phyloP scores from a whole-genome alignment of 2,113 vertebrate species.

The Anoplopoma fimbria region DNA sequence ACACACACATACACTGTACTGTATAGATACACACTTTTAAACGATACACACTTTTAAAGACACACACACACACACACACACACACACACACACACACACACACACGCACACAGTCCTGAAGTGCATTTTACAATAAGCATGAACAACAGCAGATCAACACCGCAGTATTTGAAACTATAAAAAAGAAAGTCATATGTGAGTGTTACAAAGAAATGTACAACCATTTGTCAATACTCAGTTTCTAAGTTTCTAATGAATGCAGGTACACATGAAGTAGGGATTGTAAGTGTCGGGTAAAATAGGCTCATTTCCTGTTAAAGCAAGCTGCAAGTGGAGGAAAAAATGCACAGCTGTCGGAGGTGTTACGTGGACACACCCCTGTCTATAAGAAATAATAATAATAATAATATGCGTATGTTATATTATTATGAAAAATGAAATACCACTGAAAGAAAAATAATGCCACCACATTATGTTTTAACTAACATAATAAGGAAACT shows the following conservation, averaged over 20 bases:
- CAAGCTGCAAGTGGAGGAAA: neutral
- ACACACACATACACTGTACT: slow-evolving; percentile 10
- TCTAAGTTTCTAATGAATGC: neutral
- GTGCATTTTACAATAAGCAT: neutral
- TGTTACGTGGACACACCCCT: neutral
- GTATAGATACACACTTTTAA: neutral
- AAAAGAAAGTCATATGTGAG: neutral
- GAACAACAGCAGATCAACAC: neutral
- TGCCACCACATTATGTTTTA: neutral
- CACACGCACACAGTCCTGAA: neutral
- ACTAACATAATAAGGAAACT: neutral
- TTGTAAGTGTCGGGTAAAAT: neutral
- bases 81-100: neutral
- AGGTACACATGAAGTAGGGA: neutral
- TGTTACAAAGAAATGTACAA: neutral
- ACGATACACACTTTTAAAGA: neutral
- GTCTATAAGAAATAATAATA: neutral
- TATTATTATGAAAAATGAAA: neutral
- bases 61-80: neutral
- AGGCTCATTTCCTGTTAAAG: slow-evolving; percentile 3
- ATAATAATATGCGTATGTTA: too few species aligned
- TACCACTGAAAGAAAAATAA: neutral
- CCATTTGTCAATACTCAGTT: neutral
- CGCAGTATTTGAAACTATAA: neutral
- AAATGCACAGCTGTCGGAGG: slow-evolving; percentile 20